Conservation (phyloP, 2,797 vertebrate species). For the Danionella dracula region DNA sequence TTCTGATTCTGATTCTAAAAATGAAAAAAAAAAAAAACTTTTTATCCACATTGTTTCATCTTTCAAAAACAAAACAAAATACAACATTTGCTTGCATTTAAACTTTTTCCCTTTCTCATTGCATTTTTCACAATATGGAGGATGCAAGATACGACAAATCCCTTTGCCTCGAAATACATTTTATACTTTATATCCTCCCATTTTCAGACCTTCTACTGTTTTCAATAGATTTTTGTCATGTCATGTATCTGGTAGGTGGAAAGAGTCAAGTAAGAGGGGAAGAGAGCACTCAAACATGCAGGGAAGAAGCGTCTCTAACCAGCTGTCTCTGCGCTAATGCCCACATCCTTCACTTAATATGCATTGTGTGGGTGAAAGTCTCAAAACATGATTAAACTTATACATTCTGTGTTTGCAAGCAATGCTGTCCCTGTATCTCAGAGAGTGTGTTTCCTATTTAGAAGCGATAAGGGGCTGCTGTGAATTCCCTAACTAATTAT, state of each 20-base stretch:
- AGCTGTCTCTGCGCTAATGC: slow-evolving; percentile 2
- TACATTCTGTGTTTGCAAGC: not conserved
- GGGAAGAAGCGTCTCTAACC: not conserved
- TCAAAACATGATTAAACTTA: not conserved
- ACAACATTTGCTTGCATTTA: too few relatives aligned
- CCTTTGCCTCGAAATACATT: too few relatives aligned
- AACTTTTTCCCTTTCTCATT: too few relatives aligned
- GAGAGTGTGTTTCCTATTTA: slow-evolving; percentile 20
- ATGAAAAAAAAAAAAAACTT: too few relatives aligned
- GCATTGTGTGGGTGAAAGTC: slow-evolving; percentile 39
- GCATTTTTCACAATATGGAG: too few relatives aligned
- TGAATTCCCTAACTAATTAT: slow-evolving; percentile 47
- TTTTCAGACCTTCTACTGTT: too few relatives aligned
- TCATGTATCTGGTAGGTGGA: not conserved
- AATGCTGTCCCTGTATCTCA: not conserved
- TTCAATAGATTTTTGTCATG: not conserved
- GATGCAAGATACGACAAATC: too few relatives aligned
- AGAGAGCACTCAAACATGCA: slow-evolving; percentile 28
- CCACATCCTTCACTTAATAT: slow-evolving; percentile 15
- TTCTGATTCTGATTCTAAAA: too few relatives aligned
- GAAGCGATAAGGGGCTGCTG: slow-evolving; percentile 44
- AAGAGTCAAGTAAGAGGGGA: slow-evolving; percentile 17
- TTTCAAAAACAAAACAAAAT: too few relatives aligned
- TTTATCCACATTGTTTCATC: too few relatives aligned
- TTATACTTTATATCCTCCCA: too few relatives aligned